A percentile compares a stretch with the other conserved stretches of the same genome.
These are phyloP conservation scores for Phortica variegata DNA, from an alignment of 1,140 invertebrate genomes.

Conservation along the genomic window DNA sequence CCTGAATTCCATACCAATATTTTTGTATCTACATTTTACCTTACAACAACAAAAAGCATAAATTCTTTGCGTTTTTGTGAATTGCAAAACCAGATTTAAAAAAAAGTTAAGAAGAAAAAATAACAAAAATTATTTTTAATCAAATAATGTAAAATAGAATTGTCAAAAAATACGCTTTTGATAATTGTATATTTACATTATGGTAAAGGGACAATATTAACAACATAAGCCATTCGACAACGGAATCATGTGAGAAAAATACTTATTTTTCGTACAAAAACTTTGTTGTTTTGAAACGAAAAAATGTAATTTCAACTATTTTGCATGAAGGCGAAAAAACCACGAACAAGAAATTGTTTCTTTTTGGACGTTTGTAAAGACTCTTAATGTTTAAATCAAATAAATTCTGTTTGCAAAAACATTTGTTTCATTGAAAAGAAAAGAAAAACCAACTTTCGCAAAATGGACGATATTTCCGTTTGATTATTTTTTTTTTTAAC, in stretches of 20 bases:
- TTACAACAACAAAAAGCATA: conserved; percentile 2
- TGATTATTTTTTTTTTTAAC: too few relatives aligned
- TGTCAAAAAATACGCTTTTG: conserved; percentile 27
- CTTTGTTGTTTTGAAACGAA: conserved; percentile 20
- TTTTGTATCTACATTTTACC: conserved; percentile 4
- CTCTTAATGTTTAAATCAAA: conserved; percentile 56
- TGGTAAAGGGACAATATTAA: conserved; percentile 6
- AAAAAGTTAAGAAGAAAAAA: conserved; percentile 14
- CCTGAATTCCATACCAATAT: not conserved
- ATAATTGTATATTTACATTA: conserved; percentile 12
- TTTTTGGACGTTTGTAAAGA: conserved; percentile 55
- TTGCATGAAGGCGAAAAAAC: conserved; percentile 44
- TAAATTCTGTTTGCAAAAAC: conserved; percentile 11
- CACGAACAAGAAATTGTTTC: conserved; percentile 12
- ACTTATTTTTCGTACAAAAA: conserved; percentile 25
- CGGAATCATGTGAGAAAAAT: conserved; percentile 45
- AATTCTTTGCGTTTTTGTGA: conserved; percentile 58
- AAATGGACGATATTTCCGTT: too few relatives aligned
- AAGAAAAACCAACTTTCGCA: not conserved
- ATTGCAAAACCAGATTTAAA: conserved; percentile 55
- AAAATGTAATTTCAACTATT: conserved; percentile 53
- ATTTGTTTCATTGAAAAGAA: not conserved
- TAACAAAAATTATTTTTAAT: conserved; percentile 9
- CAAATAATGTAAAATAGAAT: conserved; percentile 34
- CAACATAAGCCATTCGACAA: conserved; percentile 8